phyloP scores from a whole-genome alignment of 1,140 invertebrate genomes.

The Drosophila carrolli region DNA sequence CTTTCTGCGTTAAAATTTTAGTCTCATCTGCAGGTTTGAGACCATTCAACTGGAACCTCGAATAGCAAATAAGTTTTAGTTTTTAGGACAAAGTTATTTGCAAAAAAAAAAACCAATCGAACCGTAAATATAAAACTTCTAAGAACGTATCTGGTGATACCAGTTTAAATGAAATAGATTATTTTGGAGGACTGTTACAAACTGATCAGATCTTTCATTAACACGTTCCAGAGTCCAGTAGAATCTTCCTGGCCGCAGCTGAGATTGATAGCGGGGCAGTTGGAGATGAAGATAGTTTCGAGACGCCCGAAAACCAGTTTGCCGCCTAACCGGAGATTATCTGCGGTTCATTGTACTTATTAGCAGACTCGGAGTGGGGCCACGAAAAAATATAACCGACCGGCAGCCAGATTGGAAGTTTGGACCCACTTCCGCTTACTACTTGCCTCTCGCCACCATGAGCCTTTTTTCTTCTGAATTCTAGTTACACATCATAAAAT shows the following conservation, averaged over 20 bases:
- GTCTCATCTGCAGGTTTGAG: background rate
- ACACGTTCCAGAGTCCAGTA: constrained; percentile 31
- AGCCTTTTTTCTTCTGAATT: constrained; percentile 16
- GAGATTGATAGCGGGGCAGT: constrained; percentile 62
- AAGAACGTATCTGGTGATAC: too few relatives aligned
- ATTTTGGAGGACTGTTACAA: constrained; percentile 1
- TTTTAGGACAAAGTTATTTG: background rate
- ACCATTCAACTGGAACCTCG: background rate
- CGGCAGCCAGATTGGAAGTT: constrained; percentile 16
- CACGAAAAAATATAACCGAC: constrained; percentile 24
- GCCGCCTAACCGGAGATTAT: constrained; percentile 65
- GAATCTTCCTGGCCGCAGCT: constrained; percentile 41
- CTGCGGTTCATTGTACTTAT: constrained; percentile 77
- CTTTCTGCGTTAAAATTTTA: background rate
- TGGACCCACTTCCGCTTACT: constrained; percentile 15
- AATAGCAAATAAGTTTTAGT: background rate
- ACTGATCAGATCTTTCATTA: constrained; percentile 17
- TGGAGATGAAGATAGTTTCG: constrained; percentile 45
- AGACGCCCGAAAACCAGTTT: constrained; percentile 65
- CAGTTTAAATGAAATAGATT: too few relatives aligned
- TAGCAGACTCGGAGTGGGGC: constrained; percentile 35
- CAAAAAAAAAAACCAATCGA: background rate
- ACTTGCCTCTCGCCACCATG: background rate
- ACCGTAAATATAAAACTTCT: too few relatives aligned
- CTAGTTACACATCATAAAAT: constrained; percentile 31